Percentiles rank a stretch among this genome's conserved stretches.
Evolutionary conservation across 2,888 invertebrate genomes (phyloP).

Genomic region (Ormyrus labotus): DNA sequence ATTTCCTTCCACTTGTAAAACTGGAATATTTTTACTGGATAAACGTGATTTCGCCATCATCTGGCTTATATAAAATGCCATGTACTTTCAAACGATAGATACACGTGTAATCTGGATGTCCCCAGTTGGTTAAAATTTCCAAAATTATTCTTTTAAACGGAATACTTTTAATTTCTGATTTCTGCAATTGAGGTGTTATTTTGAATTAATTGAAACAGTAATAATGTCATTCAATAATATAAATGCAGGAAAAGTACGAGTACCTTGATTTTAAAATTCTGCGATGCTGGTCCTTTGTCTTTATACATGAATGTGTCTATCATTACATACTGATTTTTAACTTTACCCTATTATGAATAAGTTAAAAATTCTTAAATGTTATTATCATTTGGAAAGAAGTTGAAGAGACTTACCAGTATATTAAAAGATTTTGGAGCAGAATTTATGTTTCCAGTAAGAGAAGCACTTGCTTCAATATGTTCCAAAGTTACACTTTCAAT

Average conservation of each 20-base stretch:
- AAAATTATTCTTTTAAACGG: constrained; percentile 64
- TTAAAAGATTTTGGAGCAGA: constrained; percentile 78
- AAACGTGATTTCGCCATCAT: constrained; percentile 1
- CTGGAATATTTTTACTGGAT: constrained; percentile 10
- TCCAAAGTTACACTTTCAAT: constrained; percentile 78
- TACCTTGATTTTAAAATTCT: constrained; percentile 65
- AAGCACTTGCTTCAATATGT: constrained; percentile 77
- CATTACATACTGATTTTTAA: constrained; percentile 57
- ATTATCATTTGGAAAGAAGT: too few relatives aligned
- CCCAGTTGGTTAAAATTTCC: constrained; percentile 68
- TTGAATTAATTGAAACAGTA: too few relatives aligned
- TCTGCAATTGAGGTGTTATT: constrained; percentile 55
- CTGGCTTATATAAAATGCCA: constrained; percentile 58
- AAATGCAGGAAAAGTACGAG: constrained; percentile 16
- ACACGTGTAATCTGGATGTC: constrained; percentile 67
- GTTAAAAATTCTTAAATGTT: too few relatives aligned
- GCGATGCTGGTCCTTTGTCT: constrained; percentile 63
- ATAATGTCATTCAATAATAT: background rate
- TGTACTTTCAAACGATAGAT: constrained; percentile 69
- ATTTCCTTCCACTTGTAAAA: background rate
- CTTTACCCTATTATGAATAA: constrained; percentile 58
- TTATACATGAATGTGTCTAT: constrained; percentile 64
- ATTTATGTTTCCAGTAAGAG: constrained; percentile 77
- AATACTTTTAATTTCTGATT: constrained; percentile 56
- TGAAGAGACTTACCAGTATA: constrained; percentile 62